phyloP scores from a whole-genome alignment of 37 sponge, comb jelly and placozoan genomes.

The Ianthella basta region DNA sequence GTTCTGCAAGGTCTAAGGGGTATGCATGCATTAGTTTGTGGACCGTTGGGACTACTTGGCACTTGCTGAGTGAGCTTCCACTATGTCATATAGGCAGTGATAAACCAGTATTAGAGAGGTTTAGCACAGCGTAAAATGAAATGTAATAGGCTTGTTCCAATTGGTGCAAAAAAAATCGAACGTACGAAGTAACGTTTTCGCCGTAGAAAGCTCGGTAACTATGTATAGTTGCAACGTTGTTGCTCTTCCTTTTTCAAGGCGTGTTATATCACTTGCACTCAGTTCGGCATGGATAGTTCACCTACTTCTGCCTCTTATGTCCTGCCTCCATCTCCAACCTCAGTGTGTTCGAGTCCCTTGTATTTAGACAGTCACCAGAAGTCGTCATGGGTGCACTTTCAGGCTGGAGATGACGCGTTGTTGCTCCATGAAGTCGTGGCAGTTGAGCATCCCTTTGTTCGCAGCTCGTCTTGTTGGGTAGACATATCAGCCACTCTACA shows the following conservation, averaged over 20 bases:
- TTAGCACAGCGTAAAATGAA: not conserved
- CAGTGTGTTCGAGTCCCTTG: not conserved
- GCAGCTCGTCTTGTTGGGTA: not conserved
- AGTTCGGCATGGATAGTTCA: too few species aligned
- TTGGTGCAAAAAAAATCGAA: not conserved
- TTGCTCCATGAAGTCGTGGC: not conserved
- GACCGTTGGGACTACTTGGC: not conserved
- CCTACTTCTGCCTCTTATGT: too few species aligned
- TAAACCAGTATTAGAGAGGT: too few species aligned
- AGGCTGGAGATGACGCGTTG: not conserved
- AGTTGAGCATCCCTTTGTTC: not conserved
- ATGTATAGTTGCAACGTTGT: too few species aligned
- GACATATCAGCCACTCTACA: not conserved
- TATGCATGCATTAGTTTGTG: not conserved
- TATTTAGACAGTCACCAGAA: not conserved
- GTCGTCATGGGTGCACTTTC: not conserved
- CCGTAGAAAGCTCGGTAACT: too few species aligned
- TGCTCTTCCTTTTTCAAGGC: too few species aligned
- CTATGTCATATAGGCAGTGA: too few species aligned
- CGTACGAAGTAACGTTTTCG: too few species aligned
- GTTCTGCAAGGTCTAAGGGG: constrained; percentile 80
- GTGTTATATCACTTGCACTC: too few species aligned
- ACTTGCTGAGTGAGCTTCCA: too few species aligned
- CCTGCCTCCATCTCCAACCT: too few species aligned
- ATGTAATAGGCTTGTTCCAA: not conserved